Evolutionary conservation across 2,888 invertebrate genomes (phyloP).

Genomic region (Phymatocera aterrima): DNA sequence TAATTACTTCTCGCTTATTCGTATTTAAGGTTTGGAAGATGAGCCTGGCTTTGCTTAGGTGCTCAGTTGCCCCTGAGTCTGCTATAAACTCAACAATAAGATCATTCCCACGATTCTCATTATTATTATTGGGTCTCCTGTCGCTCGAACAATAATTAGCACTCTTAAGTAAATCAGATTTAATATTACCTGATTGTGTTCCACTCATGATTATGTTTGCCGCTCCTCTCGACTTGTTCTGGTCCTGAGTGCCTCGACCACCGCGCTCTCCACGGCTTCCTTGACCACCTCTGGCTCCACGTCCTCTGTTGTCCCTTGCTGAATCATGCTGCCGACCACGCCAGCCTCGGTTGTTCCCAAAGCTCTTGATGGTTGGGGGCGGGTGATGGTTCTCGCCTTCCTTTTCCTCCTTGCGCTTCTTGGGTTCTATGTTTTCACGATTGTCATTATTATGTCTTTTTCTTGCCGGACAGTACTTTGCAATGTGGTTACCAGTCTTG

Average conservation of each 20-base stretch:
- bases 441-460: background rate
- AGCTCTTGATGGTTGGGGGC: background rate
- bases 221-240: background rate
- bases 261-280: background rate
- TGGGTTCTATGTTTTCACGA: background rate
- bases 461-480: background rate
- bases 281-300: background rate
- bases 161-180: background rate
- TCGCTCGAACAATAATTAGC: background rate
- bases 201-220: background rate
- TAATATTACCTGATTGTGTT: background rate
- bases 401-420: background rate
- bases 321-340: background rate
- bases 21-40: too few relatives aligned
- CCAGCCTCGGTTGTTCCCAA: background rate
- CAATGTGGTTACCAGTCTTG: background rate
- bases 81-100: constrained; percentile 12
- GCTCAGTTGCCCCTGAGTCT: too few relatives aligned
- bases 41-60: too few relatives aligned
- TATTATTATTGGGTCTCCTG: background rate
- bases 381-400: background rate
- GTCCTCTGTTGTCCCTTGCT: too few relatives aligned
- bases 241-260: background rate
- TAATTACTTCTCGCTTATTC: too few relatives aligned
- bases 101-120: background rate